Percentiles rank a stretch among this genome's conserved stretches.
Conservation (phyloP, 2,797 vertebrate genomes). For the Arnoldichthys spilopterus region DNA sequence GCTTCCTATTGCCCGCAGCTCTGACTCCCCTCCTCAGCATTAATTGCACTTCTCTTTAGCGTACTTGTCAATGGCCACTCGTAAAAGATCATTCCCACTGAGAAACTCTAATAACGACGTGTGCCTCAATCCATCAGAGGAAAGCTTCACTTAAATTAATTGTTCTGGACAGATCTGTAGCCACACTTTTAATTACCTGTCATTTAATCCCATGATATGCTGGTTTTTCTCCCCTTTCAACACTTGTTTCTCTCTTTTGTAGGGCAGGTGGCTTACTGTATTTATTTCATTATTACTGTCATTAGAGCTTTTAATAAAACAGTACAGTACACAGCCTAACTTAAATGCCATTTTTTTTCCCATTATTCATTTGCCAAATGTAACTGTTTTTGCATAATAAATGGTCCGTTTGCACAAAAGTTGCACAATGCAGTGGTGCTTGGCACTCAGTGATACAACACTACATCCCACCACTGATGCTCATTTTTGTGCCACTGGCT, state of each 20-base stretch:
- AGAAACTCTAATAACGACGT: constrained; percentile 65
- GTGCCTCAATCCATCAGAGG: constrained; percentile 59
- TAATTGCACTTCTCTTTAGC: constrained; percentile 66
- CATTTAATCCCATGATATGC: constrained; percentile 58
- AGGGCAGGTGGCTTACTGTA: background rate
- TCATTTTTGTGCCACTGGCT: background rate
- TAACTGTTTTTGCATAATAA: background rate
- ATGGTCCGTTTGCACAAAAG: background rate
- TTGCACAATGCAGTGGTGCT: background rate
- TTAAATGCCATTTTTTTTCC: background rate
- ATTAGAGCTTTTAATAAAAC: background rate
- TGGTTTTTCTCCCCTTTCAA: background rate
- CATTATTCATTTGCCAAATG: too few species aligned
- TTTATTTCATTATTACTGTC: background rate
- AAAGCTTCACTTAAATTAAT: constrained; percentile 61
- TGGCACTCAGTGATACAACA: background rate
- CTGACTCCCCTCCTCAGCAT: constrained; percentile 50
- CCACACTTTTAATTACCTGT: constrained; percentile 67
- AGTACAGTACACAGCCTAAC: background rate
- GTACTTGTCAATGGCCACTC: constrained; percentile 58
- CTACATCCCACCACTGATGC: background rate
- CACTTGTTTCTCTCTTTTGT: background rate
- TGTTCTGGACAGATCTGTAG: constrained; percentile 55
- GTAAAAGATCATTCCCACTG: constrained; percentile 59
- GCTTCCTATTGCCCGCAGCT: constrained; percentile 52